Base-by-base conservation (phyloP, 2,797 vertebrate species). In the Echiichthys vipera region DNA sequence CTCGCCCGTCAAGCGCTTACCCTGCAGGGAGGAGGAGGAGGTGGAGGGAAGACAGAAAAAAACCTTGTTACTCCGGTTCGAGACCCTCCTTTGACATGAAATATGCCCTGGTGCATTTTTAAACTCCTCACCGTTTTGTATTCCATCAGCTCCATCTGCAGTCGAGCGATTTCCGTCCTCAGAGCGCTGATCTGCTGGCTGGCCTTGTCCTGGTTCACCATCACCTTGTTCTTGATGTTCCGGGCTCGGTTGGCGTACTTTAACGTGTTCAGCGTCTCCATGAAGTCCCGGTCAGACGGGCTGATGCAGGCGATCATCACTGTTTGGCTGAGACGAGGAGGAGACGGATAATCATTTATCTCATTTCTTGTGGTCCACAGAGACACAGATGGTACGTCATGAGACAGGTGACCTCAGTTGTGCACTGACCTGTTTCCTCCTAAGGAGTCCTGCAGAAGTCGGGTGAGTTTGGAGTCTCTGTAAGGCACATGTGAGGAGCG, bases 271-370 rank as follows among this genome's bases (percentile, higher is more conserved):
- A 99, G 83, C 0, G 97, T 99, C 92, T 99, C 97, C 97, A 99
- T 99, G 91, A 99, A 98, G 92, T 99, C 97, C 49, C 96, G 93
- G 81, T 99, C 97, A 3, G 97, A 99, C 17, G 97, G 97, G 86
- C 97, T 98, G 90, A 97, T 96, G 78, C 97, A 99, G 0, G 97
- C 97, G 56, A 99, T 98, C 97, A 99, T 99, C 77, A 98, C 91
- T 0, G 97, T 99, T 94, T 98, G 97, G 90, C 97, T 99, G 90
- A 1, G 85, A 79, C 1, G 7, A 8, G 17, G 29, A 22, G 5
- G 18, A 27, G 15, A 4, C 2, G 0, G 46, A 50, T 7, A 8
- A 17, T 68, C 54, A 67, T 17, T 30, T 3, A 40, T 11, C 51
- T 29, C 5, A 36, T 3, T 7, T 27, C 14, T 24, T 24, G 3